phyloP scores from a whole-genome alignment of 2,888 invertebrate genomes.

The Acanthopleura granulata region DNA sequence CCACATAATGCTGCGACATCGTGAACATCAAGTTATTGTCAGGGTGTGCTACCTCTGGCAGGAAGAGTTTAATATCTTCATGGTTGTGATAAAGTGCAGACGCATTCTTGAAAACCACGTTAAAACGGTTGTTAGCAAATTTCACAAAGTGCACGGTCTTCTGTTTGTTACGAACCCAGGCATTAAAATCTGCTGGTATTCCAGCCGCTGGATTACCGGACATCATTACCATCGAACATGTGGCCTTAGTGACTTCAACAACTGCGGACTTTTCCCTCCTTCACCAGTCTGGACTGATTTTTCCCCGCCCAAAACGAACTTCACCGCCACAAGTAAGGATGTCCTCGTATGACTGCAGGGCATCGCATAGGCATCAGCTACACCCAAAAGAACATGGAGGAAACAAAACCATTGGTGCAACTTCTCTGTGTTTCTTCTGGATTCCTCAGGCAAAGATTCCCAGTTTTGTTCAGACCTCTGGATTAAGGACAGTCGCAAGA shows the following conservation, averaged over 20 bases:
- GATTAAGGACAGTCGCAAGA: too few species aligned
- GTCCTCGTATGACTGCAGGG: slow-evolving; percentile 2
- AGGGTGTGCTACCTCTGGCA: background rate
- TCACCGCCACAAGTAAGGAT: background rate
- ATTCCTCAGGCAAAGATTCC: background rate
- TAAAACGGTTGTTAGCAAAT: background rate
- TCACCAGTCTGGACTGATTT: background rate
- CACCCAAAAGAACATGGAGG: too few species aligned
- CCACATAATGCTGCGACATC: slow-evolving; percentile 6
- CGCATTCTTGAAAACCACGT: background rate
- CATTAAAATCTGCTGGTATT: background rate
- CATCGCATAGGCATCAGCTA: too few species aligned
- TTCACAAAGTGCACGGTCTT: background rate
- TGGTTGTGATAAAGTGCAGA: slow-evolving; percentile 6
- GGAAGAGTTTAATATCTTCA: too few species aligned
- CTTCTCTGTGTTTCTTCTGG: background rate
- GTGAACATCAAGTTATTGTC: background rate
- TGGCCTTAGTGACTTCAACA: background rate
- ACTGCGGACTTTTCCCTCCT: slow-evolving; percentile 7
- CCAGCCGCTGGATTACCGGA: slow-evolving; percentile 3
- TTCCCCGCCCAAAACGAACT: background rate
- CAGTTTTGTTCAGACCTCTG: background rate
- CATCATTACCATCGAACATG: background rate
- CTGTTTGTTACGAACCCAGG: background rate
- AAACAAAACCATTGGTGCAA: slow-evolving; percentile 4